Base-by-base conservation (phyloP, 2,113 vertebrate species). In the Phycodurus eques region DNA sequence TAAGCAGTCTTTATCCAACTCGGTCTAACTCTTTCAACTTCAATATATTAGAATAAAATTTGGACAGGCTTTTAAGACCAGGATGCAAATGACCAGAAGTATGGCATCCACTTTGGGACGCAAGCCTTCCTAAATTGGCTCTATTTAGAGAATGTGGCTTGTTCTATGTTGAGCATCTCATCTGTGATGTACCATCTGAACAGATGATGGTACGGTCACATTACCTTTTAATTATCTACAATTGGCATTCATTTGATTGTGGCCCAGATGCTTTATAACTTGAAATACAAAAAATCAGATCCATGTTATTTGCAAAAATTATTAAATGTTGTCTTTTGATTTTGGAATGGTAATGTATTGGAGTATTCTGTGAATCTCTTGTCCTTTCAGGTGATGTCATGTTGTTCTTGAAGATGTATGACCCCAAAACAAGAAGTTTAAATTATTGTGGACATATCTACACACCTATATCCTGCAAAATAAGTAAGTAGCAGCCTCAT, bases 361-460 rank as follows among this genome's bases (percentile, higher is more conserved):
- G 46, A 61, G 31, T 43, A 56, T 43, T 11, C 61, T 42, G 17
- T 39, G 0, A 9, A 56, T 14, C 3, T 42, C 47, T n/a, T 39
- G 9, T 68, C 1, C 44, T 57, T 89, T 27, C 79, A 99, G 98
- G 98, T 89, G 98, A 99, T 83, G 98, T 99, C 78, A 99, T 99
- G 97, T 93, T 99, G 83, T 99, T 99, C 91, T 88, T 99, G 92
- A 99, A 99, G 92, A 99, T 99, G 98, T 99, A 99, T 74, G 98
- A 99, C 88, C 96, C 98, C 64, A 99, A 98, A 94, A 97, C 96
- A 85, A 93, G 96, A 94, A 99, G 97, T 93, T 94, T 99, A 95
- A 99, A 99, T 95, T 99, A 99, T 94, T 99, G 98, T 94, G 98
- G 98, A 94, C 98, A 99, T 93, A 99, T 98, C 95, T 99, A 99